A percentile compares a stretch with the other conserved stretches of the same genome.
Evolutionary conservation across 2,888 invertebrate species (phyloP).

Genomic region (Unio delphinus): DNA sequence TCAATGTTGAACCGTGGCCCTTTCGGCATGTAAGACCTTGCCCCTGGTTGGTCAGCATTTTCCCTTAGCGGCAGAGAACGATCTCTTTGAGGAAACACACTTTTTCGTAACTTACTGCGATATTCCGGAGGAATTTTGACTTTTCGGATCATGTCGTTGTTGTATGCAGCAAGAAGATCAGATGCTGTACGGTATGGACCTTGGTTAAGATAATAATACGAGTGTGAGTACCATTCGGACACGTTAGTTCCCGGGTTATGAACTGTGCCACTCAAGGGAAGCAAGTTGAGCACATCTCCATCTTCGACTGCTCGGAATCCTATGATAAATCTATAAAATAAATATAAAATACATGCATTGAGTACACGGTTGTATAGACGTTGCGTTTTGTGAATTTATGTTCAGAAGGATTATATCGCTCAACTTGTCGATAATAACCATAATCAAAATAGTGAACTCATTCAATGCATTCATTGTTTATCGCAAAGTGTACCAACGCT

Average conservation of each 20-base stretch:
- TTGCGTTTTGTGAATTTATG: too few species aligned
- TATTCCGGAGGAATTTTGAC: constrained; percentile 32
- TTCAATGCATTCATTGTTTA: too few species aligned
- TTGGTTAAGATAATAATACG: constrained; percentile 47
- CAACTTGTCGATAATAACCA: too few species aligned
- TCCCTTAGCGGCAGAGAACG: constrained; percentile 13
- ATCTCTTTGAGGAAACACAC: constrained; percentile 36
- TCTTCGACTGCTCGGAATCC: constrained; percentile 20
- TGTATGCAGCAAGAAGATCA: constrained; percentile 33
- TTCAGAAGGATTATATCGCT: too few species aligned
- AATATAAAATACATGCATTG: too few species aligned
- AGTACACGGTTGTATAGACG: too few species aligned
- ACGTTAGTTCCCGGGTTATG: constrained; percentile 39
- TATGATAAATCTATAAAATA: not conserved
- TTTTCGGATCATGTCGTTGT: constrained; percentile 22
- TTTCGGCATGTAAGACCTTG: constrained; percentile 38
- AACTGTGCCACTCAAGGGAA: constrained; percentile 40
- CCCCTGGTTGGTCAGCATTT: constrained; percentile 33
- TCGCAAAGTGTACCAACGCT: too few species aligned
- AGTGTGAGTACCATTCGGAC: constrained; percentile 39
- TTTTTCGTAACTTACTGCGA: constrained; percentile 23
- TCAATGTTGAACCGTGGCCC: constrained; percentile 42
- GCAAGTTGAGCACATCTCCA: constrained; percentile 35
- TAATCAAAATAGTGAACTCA: too few species aligned
- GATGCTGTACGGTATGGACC: constrained; percentile 36